Evolutionary conservation across 2,888 invertebrate species (phyloP), one percentile per base, ranked within the genome.

Genomic region (Tortricodes alternella): DNA sequence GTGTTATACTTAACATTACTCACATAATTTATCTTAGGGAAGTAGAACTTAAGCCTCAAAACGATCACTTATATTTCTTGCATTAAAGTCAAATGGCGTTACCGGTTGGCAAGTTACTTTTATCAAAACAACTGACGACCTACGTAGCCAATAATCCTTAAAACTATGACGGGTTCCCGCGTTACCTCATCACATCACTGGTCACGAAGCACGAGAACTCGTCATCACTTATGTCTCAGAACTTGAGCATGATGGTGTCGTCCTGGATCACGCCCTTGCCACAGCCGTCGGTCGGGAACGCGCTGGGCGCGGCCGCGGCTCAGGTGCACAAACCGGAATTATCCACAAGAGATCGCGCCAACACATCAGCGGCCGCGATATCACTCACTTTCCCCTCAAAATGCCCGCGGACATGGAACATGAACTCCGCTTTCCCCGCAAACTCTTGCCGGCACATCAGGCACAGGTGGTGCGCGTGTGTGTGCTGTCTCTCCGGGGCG

Each of bases 341-440:
- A 65, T 92, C 92, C 58, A 91, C 91, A 49, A 92, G 70, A 7
- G 91, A 91, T 58, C 91, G 78, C 29, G 91, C 91, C 37, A 92
- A 72, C 58, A 89, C 90, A 51, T 91, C 91, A 1, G 91, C 91
- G 0, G 92, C 91, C 1, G 91, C 88, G 44, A 91, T 88, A 62
- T 91, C 91, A 46, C 82, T 87, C 65, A 90, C 90, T 74, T 89
- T 91, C 53, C 91, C 91, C 67, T 93, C 93, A 64, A 94, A 93
- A 70, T 94, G 94, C 15, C 93, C 93, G 63, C 94, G 83, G 11
- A 94, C 93, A 71, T 94, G 94, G 78, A 94, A 93, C 93, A 94
- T 93, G 72, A 94, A 93, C 73, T 94, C 94, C 0, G 94, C 92
- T 74, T 94, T 93, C 11, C 93, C 92, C 13, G 92, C 92, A 74